Evolutionary conservation across 1,140 invertebrate species (phyloP), one percentile per base, ranked within the genome.

Genomic region (Bursaphelenchus mucronatus): DNA sequence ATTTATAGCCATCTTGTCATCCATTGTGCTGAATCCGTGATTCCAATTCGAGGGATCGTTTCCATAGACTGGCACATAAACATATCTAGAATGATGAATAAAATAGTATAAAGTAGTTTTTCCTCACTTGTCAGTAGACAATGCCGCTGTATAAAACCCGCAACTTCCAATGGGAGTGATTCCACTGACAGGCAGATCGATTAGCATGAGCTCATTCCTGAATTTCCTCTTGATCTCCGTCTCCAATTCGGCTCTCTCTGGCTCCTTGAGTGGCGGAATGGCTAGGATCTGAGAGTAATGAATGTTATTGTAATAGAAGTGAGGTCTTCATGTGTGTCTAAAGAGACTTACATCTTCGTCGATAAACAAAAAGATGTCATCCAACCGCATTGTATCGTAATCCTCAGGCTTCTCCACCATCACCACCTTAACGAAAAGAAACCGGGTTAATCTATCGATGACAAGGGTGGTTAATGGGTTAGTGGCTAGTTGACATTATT

Each of bases 71-170:
- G 73, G 73, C 8, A 74, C 44, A 49, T 75, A 74, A 17, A 74
- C 70, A 55, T 43, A 76, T 53, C 71, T 73, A 17, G 51, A 62
- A n/a, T 40, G 41, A 56, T 19, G 49, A 9, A 53, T 30, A 46
- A n/a, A 15, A 44, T 41, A 13, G 5, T 15, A 55, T 6, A 30
- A 44, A 4, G 13, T 15, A 3, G 19, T 2, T 1, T 15, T 21
- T 54, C 70, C 51, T 21, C 30, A 78, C 76, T 74, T 75, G 55
- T 76, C 67, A 17, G 74, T 76, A 30, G 57, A 50, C 53, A 76
- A 59, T 19, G 71, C 44, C 13, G 73, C 63, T 5, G 68, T 79
- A 51, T 76, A 76, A 21, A 76, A 55, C 11, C 74, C 74, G 52
- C 74, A 76, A 64, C 69, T 46, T 75, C 74, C 9, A 19, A 62